These are phyloP conservation scores for Brachymystax lenok DNA, from an alignment of 2,797 vertebrate species.

Conservation along the genomic window DNA sequence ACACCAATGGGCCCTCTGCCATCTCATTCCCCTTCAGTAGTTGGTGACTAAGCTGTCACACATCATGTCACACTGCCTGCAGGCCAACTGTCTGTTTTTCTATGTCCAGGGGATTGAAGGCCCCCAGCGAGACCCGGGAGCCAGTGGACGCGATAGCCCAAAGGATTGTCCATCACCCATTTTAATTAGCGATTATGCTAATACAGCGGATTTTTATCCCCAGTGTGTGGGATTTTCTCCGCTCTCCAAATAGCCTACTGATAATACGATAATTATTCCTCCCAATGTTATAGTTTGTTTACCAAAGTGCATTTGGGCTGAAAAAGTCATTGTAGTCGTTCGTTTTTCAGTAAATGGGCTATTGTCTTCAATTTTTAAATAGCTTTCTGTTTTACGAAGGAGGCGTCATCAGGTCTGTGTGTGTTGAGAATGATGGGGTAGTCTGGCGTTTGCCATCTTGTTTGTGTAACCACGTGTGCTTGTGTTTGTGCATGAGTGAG, in stretches of 20 bases:
- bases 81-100: constrained; percentile 14
- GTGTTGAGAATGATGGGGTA: not conserved
- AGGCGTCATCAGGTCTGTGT: not conserved
- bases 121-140: constrained; percentile 61
- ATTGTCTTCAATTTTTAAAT: not conserved
- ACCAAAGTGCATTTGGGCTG: not conserved
- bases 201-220: constrained; percentile 30
- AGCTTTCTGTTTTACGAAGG: not conserved
- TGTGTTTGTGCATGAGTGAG: not conserved
- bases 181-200: constrained; percentile 70
- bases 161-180: constrained; percentile 64
- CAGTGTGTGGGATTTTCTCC: not conserved
- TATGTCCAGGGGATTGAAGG: constrained; percentile 63
- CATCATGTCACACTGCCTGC: constrained; percentile 6
- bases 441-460: not conserved
- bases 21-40: constrained; percentile 58
- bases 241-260: not conserved
- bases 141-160: constrained; percentile 64
- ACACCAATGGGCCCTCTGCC: constrained; percentile 40
- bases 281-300: not conserved
- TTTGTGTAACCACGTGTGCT: not conserved
- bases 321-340: not conserved
- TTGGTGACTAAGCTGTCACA: constrained; percentile 13
- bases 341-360: not conserved
- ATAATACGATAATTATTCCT: constrained; percentile 4